Evolutionary conservation across 2,113 vertebrate species (phyloP), one percentile per base, ranked within the genome.

Genomic region (Lathamus discolor): DNA sequence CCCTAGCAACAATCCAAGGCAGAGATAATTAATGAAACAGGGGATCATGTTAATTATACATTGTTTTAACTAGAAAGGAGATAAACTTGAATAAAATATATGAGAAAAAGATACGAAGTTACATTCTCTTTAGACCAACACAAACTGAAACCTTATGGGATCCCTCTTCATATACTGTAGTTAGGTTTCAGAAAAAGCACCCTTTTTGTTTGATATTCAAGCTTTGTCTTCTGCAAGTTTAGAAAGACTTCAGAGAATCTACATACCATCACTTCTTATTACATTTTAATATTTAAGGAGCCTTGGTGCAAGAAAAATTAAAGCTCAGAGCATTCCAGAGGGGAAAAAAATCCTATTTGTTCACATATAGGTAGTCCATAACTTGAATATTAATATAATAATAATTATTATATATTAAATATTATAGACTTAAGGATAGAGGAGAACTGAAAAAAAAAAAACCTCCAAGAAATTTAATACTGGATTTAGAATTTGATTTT

Each of bases 11-110:
- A 93, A 79, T 49, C 73, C 51, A 67, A 69, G 52, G 79, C 75
- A 63, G 81, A 39, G 37, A 59, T 92, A 90, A 97, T 73, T 93
- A 91, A 96, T 75, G 64, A 90, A 95, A 92, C 49, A 28, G 51
- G 91, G 88, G 85, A 17, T 95, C 25, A 76, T 81, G 92, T 96
- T 89, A 94, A 88, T 96, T 93, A 81, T 35, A 23, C 28, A 68
- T 37, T 39, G 54, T 88, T 96, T 95, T 69, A 43, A 39, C 48
- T 83, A 52, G 61, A 81, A 57, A 68, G 61, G 55, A 52, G 61
- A 70, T 82, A 70, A 61, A 66, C 31, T 64, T 61, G 61, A 5
- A 75, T 39, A 80, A 22, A 87, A 57, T 54, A 20, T 57, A 57
- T 33, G 55, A 57, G 31, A 22, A 61, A 73, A 95, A 75, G 33